Base-by-base conservation (phyloP, 2,113 vertebrate genomes). In the Taxidea taxus region DNA sequence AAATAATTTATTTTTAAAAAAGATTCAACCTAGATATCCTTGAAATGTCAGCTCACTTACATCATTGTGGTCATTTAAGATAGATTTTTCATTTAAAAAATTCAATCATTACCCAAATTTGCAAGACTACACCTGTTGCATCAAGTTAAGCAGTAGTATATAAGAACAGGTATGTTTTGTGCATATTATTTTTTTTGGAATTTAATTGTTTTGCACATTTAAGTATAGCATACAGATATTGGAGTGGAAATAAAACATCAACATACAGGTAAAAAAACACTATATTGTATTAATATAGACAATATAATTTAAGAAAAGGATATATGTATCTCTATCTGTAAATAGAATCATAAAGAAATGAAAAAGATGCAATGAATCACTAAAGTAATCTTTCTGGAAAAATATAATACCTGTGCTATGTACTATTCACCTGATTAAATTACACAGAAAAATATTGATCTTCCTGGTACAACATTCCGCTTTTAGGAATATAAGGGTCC, bases 361-460 rank as follows among this genome's bases (percentile, higher is more conserved):
- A 47, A 94, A 86, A 78, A 2, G 85, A 54, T 86, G 88, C 86
- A 83, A 62, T 64, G 6, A 94, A 74, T 93, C 23, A 56, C 64
- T 90, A 62, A 72, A 86, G 4, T 2, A 87, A 49, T 62, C 0
- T 78, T 86, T 94, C 12, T 83, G 82, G 60, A 81, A 78, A 96
- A 75, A 56, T 68, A 49, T 9, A 47, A 56, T 77, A 68, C 13
- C 9, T 77, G 8, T 62, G 10, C 49, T 94, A 34, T 14, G 18
- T 60, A 77, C 47, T 91, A 42, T 84, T 94, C 54, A 70, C 29
- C 25, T 49, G 34, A 81, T 96, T 72, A 78, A 88, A 66, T 87
- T 97, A 44, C n/a, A 31, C 29, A 95, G 91, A 88, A 86, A 96
- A 95, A 90, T 93, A 90, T 72, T 82, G 64, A 95, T 77, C n/a